Conservation (phyloP, 2,113 vertebrate species). For the Rostratula benghalensis region DNA sequence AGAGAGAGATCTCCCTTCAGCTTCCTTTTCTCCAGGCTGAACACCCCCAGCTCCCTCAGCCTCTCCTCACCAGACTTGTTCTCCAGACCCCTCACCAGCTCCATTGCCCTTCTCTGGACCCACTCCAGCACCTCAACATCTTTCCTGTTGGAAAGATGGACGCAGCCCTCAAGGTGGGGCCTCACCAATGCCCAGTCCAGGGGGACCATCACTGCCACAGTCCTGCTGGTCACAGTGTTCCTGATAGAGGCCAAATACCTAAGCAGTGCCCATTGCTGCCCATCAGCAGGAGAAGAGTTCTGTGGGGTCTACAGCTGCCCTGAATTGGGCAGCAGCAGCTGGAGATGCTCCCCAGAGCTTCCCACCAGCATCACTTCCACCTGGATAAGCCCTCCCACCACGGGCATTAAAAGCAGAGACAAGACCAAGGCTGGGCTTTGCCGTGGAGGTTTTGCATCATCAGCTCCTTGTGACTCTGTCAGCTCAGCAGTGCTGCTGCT, state of each 20-base stretch:
- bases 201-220: background rate
- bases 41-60: background rate
- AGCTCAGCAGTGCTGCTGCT: background rate
- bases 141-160: background rate
- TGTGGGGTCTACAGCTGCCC: background rate
- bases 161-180: background rate
- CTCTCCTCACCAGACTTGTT: background rate
- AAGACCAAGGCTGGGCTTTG: fast-evolving
- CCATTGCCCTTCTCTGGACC: background rate
- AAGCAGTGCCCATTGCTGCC: background rate
- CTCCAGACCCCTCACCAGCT: background rate
- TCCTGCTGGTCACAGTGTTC: background rate
- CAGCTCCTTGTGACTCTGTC: fast-evolving
- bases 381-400: background rate
- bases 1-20: background rate
- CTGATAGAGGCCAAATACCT: background rate
- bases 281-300: background rate
- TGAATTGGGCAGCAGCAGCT: background rate
- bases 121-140: background rate
- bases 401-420: background rate
- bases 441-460: fast-evolving
- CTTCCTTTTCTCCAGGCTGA: background rate
- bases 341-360: background rate
- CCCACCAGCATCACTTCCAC: background rate
- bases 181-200: background rate